A percentile compares a stretch with the other conserved stretches of the same genome.
Conservation (phyloP, 1,140 invertebrate genomes). For the Apis dorsata region DNA sequence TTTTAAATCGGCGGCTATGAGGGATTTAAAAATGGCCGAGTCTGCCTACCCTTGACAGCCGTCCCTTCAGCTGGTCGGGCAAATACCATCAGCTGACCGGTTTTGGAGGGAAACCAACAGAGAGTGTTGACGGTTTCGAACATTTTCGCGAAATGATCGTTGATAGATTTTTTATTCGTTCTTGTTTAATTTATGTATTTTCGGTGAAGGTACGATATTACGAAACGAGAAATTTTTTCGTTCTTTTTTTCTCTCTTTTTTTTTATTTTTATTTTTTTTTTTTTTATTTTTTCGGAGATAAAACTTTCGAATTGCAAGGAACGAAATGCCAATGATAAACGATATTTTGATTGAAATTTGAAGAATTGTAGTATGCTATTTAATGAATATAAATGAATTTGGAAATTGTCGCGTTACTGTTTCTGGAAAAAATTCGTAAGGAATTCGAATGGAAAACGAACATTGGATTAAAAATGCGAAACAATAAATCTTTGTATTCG, state of each 20-base stretch:
- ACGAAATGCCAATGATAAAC: too few relatives aligned
- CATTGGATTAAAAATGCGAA: background rate
- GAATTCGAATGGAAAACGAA: background rate
- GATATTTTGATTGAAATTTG: too few relatives aligned
- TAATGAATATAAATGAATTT: too few relatives aligned
- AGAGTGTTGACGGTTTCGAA: background rate
- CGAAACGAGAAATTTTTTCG: too few relatives aligned
- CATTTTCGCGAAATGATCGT: background rate
- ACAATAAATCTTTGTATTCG: background rate
- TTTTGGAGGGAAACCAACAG: conserved; percentile 62
- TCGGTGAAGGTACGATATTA: too few relatives aligned
- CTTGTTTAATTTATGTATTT: background rate
- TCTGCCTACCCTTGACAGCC: conserved; percentile 34
- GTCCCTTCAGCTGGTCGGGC: conserved; percentile 52
- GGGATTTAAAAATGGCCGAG: conserved; percentile 73
- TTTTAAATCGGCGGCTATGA: conserved; percentile 69
- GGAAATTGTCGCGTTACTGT: too few relatives aligned
- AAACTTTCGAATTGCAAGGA: too few relatives aligned
- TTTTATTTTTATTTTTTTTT: too few relatives aligned
- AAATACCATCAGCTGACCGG: conserved; percentile 61
- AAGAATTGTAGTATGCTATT: too few relatives aligned
- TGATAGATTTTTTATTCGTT: too few relatives aligned
- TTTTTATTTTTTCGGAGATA: too few relatives aligned
- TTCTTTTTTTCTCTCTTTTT: too few relatives aligned
- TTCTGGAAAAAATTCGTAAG: background rate